Evolutionary conservation across 2,113 vertebrate genomes (phyloP), one percentile per base, ranked within the genome.

Genomic region (Corythornis cristatus): DNA sequence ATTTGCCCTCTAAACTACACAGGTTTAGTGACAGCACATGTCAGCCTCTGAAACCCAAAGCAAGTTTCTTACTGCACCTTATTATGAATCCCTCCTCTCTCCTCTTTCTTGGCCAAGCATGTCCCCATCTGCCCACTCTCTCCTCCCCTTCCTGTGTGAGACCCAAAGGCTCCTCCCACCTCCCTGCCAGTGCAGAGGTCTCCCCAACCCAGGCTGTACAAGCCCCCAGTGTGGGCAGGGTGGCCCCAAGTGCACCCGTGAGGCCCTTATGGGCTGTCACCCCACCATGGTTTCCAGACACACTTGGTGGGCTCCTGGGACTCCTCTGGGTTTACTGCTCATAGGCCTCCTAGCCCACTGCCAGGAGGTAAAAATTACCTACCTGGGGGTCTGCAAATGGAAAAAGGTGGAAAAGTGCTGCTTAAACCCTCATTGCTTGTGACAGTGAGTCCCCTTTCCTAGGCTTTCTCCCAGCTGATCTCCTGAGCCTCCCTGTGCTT

Each of bases 21-120:
- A 79, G 35, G 48, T 88, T 78, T 93, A 91, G 62, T 83, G 87
- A 83, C 86, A 91, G 86, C 85, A 89, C 4, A 8, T 85, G 79
- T 28, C 0, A 0, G 56, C 66, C 37, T 84, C 67, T 77, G 64
- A 89, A 94, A 90, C 40, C 33, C 51, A 60, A 8, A 1, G 1
- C 2, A 64, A 64, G 1, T 84, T 85, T 76, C 46, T 68, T 66
- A 48, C 33, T 22, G 29, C 22, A 54, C 56, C 31, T 88, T 77
- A 43, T 54, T 80, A 58, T 11, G 7, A 65, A 93, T 68, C 19
- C 20, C n/a, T 71, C 29, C 68, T n/a, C 35, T 66, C 57, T 86
- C 56, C 46, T 53, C 64, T 76, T 77, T 81, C 53, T 76, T 0
- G 0, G 28, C 23, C 0, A 0, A 60, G 17, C 40, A n/a, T 21